Base-by-base conservation (phyloP, 2,797 vertebrate species). In the Tamandua tetradactyla region DNA sequence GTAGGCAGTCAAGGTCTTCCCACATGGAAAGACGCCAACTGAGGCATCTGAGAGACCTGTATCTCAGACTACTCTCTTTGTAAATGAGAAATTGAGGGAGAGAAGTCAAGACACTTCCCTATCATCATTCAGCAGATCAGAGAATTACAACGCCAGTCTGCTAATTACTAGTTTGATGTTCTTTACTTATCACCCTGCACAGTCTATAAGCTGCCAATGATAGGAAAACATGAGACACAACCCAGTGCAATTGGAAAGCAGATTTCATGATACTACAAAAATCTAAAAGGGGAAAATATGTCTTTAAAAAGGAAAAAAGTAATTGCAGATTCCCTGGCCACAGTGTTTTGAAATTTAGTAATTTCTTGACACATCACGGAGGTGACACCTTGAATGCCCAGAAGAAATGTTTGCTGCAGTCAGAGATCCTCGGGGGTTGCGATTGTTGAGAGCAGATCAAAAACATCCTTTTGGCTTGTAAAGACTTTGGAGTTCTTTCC, bases 361-460 rank as follows among this genome's bases (percentile, higher is more conserved):
- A 71, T 86, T 72, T 74, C 76, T n/a, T n/a, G 61, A 37, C 57
- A 47, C 23, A 20, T 0, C 1, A 1, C 0, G 18, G 32, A 27
- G 25, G 35, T 15, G 9, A 69, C 11, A 72, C 2, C 30, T 83
- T 42, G n/a, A 32, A 66, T 1, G 35, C 22, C 22, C 2, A 23
- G 82, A 57, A 22, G 81, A 84, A 91, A 78, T 49, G 11, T 5
- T 59, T 37, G 55, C 68, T 86, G 22, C 2, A 59, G 79, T 22
- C 76, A 79, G 4, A 14, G 17, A 94, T 74, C 14, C 61, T 75
- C 96, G 91, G 88, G 89, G 96, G 83, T 76, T 88, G 93, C 52
- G 87, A 18, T 81, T 92, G 71, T 93, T 85, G n/a, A 20, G 40
- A 82, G 83, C 30, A 95, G 47, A 96, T 76, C 91, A 96, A 97